These are phyloP conservation scores for Pangasius sanitwongsei DNA, from an alignment of 2,797 vertebrate species.

Conservation along the genomic window DNA sequence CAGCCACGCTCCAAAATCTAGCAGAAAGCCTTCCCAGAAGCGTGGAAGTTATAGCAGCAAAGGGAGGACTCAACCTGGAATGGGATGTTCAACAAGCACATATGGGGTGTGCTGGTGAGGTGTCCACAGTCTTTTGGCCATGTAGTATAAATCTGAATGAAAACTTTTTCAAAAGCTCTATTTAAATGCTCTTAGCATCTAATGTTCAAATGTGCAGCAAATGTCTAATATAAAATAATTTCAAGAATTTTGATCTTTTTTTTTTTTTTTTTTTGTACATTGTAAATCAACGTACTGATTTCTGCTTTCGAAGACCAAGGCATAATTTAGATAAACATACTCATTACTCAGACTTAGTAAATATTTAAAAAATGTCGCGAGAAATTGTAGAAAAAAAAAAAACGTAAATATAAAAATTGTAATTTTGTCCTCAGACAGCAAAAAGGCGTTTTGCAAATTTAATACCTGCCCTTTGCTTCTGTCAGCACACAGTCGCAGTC, in stretches of 20 bases:
- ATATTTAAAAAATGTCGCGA: background rate
- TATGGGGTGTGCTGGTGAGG: background rate
- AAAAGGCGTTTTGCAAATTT: background rate
- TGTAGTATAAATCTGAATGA: background rate
- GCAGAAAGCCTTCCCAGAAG: background rate
- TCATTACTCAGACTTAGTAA: background rate
- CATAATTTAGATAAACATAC: background rate
- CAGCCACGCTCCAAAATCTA: background rate
- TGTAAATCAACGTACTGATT: background rate
- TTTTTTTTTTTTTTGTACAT: background rate
- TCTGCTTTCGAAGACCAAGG: background rate
- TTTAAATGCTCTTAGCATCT: background rate
- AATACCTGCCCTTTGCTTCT: background rate
- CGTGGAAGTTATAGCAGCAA: background rate
- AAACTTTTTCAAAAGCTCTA: background rate
- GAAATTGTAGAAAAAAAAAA: background rate
- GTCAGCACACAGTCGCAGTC: background rate
- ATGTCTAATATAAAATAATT: background rate
- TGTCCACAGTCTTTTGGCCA: background rate
- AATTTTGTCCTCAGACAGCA: background rate
- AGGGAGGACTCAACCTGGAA: background rate
- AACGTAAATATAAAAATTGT: background rate
- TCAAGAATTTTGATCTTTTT: background rate
- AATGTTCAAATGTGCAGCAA: background rate
- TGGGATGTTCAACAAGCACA: background rate